A percentile compares a stretch with the other conserved stretches of the same genome.
Evolutionary conservation across 2,797 vertebrate species (phyloP).

Genomic region (Eutrigla gurnardus): DNA sequence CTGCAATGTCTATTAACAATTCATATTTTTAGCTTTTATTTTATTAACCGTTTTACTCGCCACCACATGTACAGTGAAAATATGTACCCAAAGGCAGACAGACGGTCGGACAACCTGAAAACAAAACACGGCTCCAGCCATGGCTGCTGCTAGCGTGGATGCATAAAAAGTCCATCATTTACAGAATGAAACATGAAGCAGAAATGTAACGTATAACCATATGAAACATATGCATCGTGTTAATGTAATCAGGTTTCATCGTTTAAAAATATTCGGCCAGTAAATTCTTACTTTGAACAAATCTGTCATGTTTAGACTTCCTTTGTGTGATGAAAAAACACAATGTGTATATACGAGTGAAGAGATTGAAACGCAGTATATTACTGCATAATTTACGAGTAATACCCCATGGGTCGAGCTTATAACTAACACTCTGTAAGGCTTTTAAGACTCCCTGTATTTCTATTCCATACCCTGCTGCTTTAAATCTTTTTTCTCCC

Average conservation of each 20-base stretch:
- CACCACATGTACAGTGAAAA: not conserved
- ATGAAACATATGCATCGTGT: not conserved
- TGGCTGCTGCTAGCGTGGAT: too few species aligned
- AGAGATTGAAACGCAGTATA: not conserved
- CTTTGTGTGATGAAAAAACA: constrained; percentile 5
- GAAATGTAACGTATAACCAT: not conserved
- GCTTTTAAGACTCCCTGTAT: constrained; percentile 21
- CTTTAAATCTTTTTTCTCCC: constrained; percentile 23
- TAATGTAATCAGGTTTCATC: not conserved
- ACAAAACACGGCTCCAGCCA: too few species aligned
- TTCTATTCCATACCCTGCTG: constrained; percentile 19
- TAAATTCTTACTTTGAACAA: not conserved
- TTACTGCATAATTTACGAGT: constrained; percentile 21
- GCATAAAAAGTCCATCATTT: too few species aligned
- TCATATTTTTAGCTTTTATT: not conserved
- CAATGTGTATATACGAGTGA: not conserved
- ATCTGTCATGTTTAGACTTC: not conserved
- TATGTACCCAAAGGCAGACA: too few species aligned
- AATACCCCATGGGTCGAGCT: not conserved
- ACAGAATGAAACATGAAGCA: not conserved
- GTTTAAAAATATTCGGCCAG: not conserved
- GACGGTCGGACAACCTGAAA: too few species aligned
- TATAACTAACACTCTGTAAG: constrained; percentile 10
- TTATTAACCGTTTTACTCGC: not conserved
- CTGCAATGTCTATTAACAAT: not conserved